Base-by-base conservation (phyloP, 2,113 vertebrate genomes). In the Microtus montanus region DNA sequence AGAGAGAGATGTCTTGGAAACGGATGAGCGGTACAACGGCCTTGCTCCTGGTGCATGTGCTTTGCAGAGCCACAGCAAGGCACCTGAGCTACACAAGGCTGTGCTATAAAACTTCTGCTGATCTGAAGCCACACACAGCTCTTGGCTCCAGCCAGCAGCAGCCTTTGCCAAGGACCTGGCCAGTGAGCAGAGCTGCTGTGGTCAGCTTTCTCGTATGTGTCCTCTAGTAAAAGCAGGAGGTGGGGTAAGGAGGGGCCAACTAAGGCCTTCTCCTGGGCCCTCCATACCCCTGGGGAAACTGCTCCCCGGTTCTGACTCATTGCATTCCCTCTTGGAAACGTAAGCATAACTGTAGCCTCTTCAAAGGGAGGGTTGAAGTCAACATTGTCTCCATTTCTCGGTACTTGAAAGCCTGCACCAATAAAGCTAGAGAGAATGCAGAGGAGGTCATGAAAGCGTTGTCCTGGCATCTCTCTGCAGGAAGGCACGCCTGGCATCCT, bases 131-230 rank as follows among this genome's bases (percentile, higher is more conserved):
- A 73, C 82, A 75, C 38, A n/a, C 15, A 24, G 20, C 0, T 2
- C 54, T 28, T 70, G 79, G 70, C 82, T 95, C 49, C 1, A 3
- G 28, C 49, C 58, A 38, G 64, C 44, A 3, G 22, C 9, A 38
- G 58, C 58, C 79, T 96, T 79, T 15, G 47, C 92, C 92, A 74
- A 49, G 26, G 47, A 92, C 64, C 82, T 38, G 52, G 63, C 86
- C 73, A 75, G 58, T 52, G 13, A 9, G 54, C 61, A n/a, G 24
- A 73, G 54, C n/a, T 54, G 26, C 75, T 54, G 64, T 30, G 20
- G 52, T 78, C 85, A 30, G 71, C 92, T 90, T 94, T 90, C n/a
- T 80, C 35, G 10, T 54, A 66, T 10, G 4, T n/a, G 78, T 58
- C 9, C 38, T 88, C 35, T 19, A 8, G 17, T 52, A 19, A 92